Base-by-base conservation (phyloP, 2,888 invertebrate species). In the Criorhina ranunculi region DNA sequence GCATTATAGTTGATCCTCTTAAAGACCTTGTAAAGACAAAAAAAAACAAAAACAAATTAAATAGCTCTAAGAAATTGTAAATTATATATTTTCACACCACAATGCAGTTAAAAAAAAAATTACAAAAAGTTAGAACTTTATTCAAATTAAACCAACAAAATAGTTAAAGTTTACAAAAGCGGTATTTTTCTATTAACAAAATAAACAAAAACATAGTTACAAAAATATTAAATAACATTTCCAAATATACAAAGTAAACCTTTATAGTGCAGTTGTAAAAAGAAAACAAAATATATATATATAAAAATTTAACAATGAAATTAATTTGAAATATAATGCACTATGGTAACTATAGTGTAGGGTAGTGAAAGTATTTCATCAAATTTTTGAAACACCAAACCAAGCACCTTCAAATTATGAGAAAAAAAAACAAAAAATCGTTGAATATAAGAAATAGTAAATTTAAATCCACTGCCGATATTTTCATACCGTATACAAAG, bases 381-480 rank as follows among this genome's bases (percentile, higher is more conserved):
- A 55, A 75, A 62, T 44, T n/a, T n/a, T 31, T 35, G 15, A 66
- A 69, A 85, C 80, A 80, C 70, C 75, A 85, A 83, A 60, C 55
- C 85, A 80, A 24, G 85, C 85, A 85, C 85, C 80, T 76, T 80
- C 70, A 60, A 53, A 64, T 60, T 46, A 42, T 17, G n/a, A n/a
- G 4, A 24, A 53, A 51, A 53, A 6, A 29, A 19, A 49, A 37
- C 44, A 12, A 53, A 44, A 62, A 49, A 77, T 51, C 40, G 67
- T 78, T 69, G 59, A 85, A 60, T 64, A 49, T 66, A 59, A 73
- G 37, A 76, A 85, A 85, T 85, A 85, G 80, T 70, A 85, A 85
- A 80, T 85, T 85, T 72, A 80, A 76, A 85, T 80, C 85, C 85
- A 85, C 85, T 85, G 85, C 85, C 85, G 85, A 85, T 85, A 85